A percentile compares a stretch with the other conserved stretches of the same genome.
phyloP scores from a whole-genome alignment of 2,888 invertebrate genomes.

The Nomada flava region DNA sequence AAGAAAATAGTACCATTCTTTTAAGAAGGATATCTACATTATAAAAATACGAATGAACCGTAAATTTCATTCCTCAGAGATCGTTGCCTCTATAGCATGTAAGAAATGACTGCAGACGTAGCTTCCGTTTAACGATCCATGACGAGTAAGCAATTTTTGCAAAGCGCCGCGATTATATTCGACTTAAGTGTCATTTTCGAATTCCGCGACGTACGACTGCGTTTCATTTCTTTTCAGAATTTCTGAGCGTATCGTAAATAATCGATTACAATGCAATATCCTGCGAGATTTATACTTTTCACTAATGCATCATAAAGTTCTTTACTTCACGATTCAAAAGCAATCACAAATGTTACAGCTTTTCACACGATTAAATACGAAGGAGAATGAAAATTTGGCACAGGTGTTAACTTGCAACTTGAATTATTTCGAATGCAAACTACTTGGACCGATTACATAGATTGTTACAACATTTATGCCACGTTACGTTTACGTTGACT shows the following conservation, averaged over 20 bases:
- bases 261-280: not conserved
- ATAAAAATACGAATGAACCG: slow-evolving; percentile 8
- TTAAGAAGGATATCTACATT: not conserved
- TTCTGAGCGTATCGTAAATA: not conserved
- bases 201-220: not conserved
- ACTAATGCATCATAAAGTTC: too few species aligned
- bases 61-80: slow-evolving; percentile 35
- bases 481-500: too few species aligned
- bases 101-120: slow-evolving; percentile 26
- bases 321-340: too few species aligned
- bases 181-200: slow-evolving; percentile 1
- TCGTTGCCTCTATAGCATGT: slow-evolving; percentile 25
- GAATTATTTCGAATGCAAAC: too few species aligned
- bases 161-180: not conserved
- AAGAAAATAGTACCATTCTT: not conserved
- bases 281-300: too few species aligned
- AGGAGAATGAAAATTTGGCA: too few species aligned
- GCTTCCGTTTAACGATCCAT: slow-evolving; percentile 30
- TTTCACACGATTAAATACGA: too few species aligned
- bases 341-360: too few species aligned
- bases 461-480: too few species aligned
- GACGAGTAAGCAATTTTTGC: slow-evolving; percentile 35
- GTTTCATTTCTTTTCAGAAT: not conserved
- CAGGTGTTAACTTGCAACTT: too few species aligned
- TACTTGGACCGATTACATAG: too few species aligned